Conservation (phyloP, 2,797 vertebrate species). For the Parambassis ranga region DNA sequence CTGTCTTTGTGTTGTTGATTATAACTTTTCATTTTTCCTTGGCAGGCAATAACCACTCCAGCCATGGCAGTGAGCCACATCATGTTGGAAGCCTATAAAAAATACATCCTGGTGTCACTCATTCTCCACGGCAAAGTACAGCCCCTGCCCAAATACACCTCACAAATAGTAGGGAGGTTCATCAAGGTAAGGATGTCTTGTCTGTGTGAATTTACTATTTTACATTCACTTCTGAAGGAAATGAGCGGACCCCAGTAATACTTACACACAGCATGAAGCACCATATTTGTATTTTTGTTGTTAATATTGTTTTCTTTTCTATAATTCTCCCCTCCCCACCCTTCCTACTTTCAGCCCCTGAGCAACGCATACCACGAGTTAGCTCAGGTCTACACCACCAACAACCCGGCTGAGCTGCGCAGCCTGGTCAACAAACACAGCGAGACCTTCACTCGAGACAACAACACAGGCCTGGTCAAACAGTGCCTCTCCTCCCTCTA, state of each 20-base stretch:
- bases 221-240: not conserved
- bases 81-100: conserved; percentile 99
- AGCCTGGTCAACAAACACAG: conserved; percentile 93
- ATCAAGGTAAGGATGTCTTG: conserved; percentile 87
- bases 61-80: conserved; percentile 99
- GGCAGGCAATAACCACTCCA: conserved; percentile 97
- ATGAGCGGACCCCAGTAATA: not conserved
- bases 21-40: not conserved
- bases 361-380: conserved; percentile 98
- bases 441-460: conserved; percentile 93
- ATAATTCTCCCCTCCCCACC: not conserved
- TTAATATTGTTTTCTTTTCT: not conserved
- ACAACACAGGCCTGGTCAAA: conserved; percentile 97
- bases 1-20: too few relatives aligned
- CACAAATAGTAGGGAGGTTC: conserved; percentile 98
- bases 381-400: conserved; percentile 95
- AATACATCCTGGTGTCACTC: conserved; percentile 98
- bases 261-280: too few relatives aligned
- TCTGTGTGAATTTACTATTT: not conserved
- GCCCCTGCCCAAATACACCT: conserved; percentile 97
- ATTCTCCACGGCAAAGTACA: conserved; percentile 99
- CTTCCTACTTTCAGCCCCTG: conserved; percentile 95
- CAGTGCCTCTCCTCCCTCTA: conserved; percentile 98
- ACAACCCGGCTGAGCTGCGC: conserved; percentile 94
- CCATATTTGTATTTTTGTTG: not conserved